A percentile compares a stretch with the other conserved stretches of the same genome.
These are phyloP conservation scores for Globodera rostochiensis DNA, from an alignment of 1,140 invertebrate species.

Conservation along the genomic window DNA sequence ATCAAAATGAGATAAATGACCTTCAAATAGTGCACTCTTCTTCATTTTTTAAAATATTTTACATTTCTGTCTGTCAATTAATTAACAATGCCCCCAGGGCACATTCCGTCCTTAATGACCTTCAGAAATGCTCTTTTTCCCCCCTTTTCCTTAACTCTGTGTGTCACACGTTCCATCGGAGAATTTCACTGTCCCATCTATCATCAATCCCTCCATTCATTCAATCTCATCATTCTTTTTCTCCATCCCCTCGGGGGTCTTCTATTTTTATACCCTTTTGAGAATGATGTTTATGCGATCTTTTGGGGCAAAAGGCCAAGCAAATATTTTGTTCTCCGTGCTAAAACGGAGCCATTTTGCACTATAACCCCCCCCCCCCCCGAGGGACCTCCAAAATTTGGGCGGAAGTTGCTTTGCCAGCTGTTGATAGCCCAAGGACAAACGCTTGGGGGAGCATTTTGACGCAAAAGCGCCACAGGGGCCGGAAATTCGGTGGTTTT, in stretches of 20 bases:
- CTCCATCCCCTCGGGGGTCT: background rate
- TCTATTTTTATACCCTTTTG: background rate
- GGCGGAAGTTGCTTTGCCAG: background rate
- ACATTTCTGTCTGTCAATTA: too few species aligned
- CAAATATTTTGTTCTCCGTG: background rate
- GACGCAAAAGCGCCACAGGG: background rate
- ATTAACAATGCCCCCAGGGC: too few species aligned
- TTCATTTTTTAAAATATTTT: too few species aligned
- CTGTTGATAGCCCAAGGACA: background rate
- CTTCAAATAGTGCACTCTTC: too few species aligned
- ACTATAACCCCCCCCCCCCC: too few species aligned
- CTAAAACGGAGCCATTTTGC: background rate
- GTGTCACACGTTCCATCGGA: too few species aligned
- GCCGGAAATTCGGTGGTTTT: background rate
- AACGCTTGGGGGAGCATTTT: background rate
- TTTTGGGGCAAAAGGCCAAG: background rate
- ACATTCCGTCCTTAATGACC: background rate
- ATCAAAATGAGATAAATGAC: too few species aligned
- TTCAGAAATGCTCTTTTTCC: background rate
- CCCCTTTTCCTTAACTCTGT: too few species aligned
- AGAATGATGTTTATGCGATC: background rate
- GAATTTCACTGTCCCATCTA: background rate
- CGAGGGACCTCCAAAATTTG: background rate
- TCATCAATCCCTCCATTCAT: background rate
- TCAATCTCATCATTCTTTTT: background rate